These are phyloP conservation scores for Brachypalpus laphriformis DNA, from an alignment of 2,888 invertebrate genomes.

Conservation along the genomic window DNA sequence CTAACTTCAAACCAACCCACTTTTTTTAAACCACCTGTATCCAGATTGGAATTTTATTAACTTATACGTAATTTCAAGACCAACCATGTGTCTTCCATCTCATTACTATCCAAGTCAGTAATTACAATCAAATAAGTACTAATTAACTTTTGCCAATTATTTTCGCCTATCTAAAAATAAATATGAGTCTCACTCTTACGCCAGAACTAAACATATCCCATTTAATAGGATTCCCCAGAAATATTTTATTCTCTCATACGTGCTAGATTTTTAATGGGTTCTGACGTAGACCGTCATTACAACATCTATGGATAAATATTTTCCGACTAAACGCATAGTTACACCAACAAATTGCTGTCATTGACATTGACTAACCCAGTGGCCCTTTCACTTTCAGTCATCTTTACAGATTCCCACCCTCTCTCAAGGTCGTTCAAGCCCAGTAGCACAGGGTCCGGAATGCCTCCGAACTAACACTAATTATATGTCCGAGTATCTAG, in stretches of 20 bases:
- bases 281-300: background rate
- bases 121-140: constrained; percentile 4
- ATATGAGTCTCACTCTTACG: background rate
- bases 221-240: background rate
- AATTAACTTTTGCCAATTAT: constrained; percentile 17
- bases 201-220: background rate
- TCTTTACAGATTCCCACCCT: constrained; percentile 5
- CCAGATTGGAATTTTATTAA: no score
- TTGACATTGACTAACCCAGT: constrained; percentile 14
- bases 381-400: constrained; percentile 19
- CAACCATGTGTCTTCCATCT: background rate
- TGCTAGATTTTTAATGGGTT: background rate
- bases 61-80: no score
- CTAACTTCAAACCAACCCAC: no score
- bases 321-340: background rate
- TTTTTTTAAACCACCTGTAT: no score
- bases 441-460: background rate
- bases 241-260: background rate
- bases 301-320: background rate
- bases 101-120: constrained; percentile 8
- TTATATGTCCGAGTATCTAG: background rate
- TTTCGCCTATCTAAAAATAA: constrained; percentile 28
- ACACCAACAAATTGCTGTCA: constrained; percentile 12
- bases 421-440: background rate
- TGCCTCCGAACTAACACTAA: background rate